phyloP scores from a whole-genome alignment of 2,888 invertebrate species.

The Chrysotoxum bicinctum region DNA sequence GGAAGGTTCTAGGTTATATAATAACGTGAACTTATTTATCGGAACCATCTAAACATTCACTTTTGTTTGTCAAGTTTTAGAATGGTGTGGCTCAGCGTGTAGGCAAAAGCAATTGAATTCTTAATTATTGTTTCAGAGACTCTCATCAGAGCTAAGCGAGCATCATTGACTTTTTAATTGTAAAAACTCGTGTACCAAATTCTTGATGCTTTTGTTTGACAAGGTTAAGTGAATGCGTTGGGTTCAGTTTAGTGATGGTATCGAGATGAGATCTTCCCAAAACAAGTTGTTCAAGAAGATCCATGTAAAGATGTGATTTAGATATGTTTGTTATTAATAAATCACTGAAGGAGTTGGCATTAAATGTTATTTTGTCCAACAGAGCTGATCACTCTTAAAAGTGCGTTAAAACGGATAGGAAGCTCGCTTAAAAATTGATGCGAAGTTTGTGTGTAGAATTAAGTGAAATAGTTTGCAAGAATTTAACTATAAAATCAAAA shows the following conservation, averaged over 20 bases:
- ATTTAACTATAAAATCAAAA: neutral
- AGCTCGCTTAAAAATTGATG: neutral
- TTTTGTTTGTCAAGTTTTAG: neutral
- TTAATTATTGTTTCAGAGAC: neutral
- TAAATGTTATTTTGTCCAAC: neutral
- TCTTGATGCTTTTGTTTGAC: neutral
- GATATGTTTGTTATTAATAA: neutral
- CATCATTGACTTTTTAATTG: conserved; percentile 8
- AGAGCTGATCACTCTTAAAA: neutral
- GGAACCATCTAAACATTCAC: conserved; percentile 10
- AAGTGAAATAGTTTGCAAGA: neutral
- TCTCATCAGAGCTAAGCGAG: neutral
- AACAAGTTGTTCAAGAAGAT: neutral
- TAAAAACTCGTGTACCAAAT: neutral
- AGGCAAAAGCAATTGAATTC: conserved; percentile 3
- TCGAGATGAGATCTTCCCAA: neutral
- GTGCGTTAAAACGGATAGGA: neutral
- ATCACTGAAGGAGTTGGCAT: neutral
- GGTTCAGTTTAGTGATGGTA: neutral
- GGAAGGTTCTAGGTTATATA: conserved; percentile 7
- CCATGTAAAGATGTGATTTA: neutral
- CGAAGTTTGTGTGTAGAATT: neutral
- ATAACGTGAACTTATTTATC: neutral
- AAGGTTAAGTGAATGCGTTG: conserved; percentile 11
- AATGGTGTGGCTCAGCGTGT: neutral